A percentile compares a stretch with the other conserved stretches of the same genome.
These are phyloP conservation scores for Silurus meridionalis DNA, from an alignment of 2,113 vertebrate genomes.

Conservation along the genomic window DNA sequence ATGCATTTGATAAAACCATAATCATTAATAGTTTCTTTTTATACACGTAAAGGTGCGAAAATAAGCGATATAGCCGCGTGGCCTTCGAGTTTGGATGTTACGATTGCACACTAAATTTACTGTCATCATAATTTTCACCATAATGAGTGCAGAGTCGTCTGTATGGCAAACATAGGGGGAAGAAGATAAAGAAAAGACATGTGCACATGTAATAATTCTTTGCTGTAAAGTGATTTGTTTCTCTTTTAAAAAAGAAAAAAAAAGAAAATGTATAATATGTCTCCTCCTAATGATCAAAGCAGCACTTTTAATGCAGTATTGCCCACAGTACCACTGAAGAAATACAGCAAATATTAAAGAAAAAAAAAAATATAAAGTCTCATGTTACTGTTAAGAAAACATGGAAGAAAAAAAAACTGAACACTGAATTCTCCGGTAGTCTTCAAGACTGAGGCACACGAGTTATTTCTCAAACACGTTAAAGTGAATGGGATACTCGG, in stretches of 20 bases:
- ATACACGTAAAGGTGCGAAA: conserved; percentile 93
- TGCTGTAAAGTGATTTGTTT: conserved; percentile 47
- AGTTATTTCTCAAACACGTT: conserved; percentile 12
- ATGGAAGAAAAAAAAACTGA: not conserved
- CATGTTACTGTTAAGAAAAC: not conserved
- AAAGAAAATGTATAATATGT: not conserved
- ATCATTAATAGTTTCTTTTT: conserved; percentile 72
- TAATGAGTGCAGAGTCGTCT: conserved; percentile 60
- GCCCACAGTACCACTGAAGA: conserved; percentile 73
- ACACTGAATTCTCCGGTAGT: conserved; percentile 24
- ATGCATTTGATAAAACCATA: conserved; percentile 67
- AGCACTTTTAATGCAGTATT: conserved; percentile 63
- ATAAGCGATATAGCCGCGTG: conserved; percentile 79
- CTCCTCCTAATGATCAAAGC: conserved; percentile 60
- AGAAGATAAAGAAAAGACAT: conserved; percentile 44
- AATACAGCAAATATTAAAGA: not conserved
- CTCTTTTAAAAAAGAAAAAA: conserved; percentile 40
- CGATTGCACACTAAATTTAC: conserved; percentile 77
- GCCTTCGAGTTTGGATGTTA: conserved; percentile 71
- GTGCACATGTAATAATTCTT: conserved; percentile 42
- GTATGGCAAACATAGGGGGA: conserved; percentile 64
- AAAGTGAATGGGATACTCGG: not conserved
- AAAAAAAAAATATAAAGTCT: not conserved
- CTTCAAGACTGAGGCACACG: not conserved
- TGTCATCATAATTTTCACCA: conserved; percentile 63